Evolutionary conservation across 2,888 invertebrate species (phyloP), one percentile per base, ranked within the genome.

Genomic region (Cephus nigrinus): DNA sequence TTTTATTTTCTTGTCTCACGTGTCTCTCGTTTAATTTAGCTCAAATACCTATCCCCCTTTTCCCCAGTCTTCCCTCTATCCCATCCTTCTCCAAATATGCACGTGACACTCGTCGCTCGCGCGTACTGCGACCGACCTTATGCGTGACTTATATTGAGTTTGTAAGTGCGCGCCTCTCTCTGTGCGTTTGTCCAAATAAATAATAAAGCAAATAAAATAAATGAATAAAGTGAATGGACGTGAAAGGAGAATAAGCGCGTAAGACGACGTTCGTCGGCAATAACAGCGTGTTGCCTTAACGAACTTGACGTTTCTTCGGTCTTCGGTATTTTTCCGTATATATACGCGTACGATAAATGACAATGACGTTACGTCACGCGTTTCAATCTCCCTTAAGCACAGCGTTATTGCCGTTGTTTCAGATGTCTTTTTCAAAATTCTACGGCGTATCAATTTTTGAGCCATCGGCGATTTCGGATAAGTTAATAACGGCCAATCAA

Each of bases 271-370:
- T 9, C 55, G 2, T 23, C 55, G 55, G 55, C 55, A 23, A 55
- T 55, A 55, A 55, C 23, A 23, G 23, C 55, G 55, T 55, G 23
- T 55, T 9, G 55, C 55, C 55, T 55, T 23, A 23, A 55, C 0
- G 23, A 23, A 23, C 15, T 55, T 55, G 9, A 23, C 2, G 5
- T 55, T 55, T 40, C 4, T 40, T 15, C 4, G 0, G 12, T 15
- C 4, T 15, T 80, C 82, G 77, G 83, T 86, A 86, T 87, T 35
- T 35, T 35, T 71, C 15, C 23, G 84, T 86, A 80, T 86, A 80
- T 86, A 84, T 86, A 85, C 79, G 79, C 80, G 83, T 83, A 83
- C 86, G 83, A 84, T 81, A 82, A 82, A 83, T 71, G 30, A 33
- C 71, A 33, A 30, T 11, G 71, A 71, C 4, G 3, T 33, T 15